Percentiles rank a stretch among this genome's conserved stretches.
Evolutionary conservation across 2,888 invertebrate genomes (phyloP).

Genomic region (Hoplodrina blanda): DNA sequence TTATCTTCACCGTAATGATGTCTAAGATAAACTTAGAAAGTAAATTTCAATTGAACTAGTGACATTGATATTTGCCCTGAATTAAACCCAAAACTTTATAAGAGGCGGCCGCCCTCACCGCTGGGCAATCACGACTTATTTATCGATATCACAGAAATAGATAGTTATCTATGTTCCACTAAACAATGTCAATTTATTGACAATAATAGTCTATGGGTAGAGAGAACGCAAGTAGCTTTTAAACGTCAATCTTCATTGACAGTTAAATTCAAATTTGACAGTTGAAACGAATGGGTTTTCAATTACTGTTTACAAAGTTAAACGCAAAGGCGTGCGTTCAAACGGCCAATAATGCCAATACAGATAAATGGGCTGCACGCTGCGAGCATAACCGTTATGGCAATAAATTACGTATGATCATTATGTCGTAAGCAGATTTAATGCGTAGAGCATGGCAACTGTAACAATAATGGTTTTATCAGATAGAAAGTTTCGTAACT

Average conservation of each 20-base stretch:
- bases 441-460: conserved; percentile 25
- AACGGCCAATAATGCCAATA: conserved; percentile 54
- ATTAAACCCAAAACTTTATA: too few relatives aligned
- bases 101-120: too few relatives aligned
- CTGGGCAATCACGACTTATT: too few relatives aligned
- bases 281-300: conserved; percentile 53
- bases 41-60: too few relatives aligned
- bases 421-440: conserved; percentile 55
- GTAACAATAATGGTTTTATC: conserved; percentile 37
- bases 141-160: not conserved
- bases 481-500: conserved; percentile 31
- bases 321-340: conserved; percentile 41
- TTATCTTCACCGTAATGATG: too few relatives aligned
- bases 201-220: not conserved
- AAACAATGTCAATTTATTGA: not conserved
- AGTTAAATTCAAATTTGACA: conserved; percentile 45
- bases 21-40: too few relatives aligned
- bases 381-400: conserved; percentile 31
- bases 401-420: conserved; percentile 48
- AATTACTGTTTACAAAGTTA: conserved; percentile 33
- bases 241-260: conserved; percentile 45
- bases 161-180: not conserved
- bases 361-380: conserved; percentile 47
- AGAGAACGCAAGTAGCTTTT: conserved; percentile 11
- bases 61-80: too few relatives aligned